phyloP scores from a whole-genome alignment of 2,888 invertebrate genomes.

The Linnaemya tessellans region DNA sequence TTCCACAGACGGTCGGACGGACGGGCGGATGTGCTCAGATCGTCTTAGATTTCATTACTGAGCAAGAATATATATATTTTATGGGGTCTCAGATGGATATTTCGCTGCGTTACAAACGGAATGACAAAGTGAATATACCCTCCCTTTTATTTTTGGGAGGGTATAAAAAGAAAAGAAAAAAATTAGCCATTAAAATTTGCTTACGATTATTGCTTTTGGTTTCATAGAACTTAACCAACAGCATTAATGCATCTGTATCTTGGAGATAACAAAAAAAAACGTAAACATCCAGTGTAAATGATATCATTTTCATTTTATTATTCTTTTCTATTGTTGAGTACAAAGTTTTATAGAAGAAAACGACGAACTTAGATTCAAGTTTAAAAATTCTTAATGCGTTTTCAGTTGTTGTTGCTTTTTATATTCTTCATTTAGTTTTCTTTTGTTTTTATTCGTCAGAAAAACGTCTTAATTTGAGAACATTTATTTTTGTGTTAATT shows the following conservation, averaged over 20 bases:
- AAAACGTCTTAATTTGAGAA: conserved; percentile 22
- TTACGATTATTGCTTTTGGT: conserved; percentile 50
- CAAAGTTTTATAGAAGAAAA: conserved; percentile 32
- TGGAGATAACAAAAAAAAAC: not conserved
- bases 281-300: conserved; percentile 39
- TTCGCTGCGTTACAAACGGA: no score
- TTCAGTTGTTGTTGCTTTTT: not conserved
- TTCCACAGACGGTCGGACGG: no score
- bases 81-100: no score
- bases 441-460: conserved; percentile 5
- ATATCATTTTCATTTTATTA: conserved; percentile 52
- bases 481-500: conserved; percentile 13
- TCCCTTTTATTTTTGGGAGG: no score
- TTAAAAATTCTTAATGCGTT: not conserved
- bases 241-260: conserved; percentile 40
- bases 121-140: no score
- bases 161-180: not conserved
- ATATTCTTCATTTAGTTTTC: not conserved
- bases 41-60: no score
- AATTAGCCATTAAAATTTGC: conserved; percentile 55
- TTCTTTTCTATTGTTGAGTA: conserved; percentile 14
- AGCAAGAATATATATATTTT: no score
- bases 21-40: no score
- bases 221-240: conserved; percentile 50
- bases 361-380: not conserved